Evolutionary conservation across 2,797 vertebrate genomes (phyloP).

Genomic region (Pelochelys cantorii): DNA sequence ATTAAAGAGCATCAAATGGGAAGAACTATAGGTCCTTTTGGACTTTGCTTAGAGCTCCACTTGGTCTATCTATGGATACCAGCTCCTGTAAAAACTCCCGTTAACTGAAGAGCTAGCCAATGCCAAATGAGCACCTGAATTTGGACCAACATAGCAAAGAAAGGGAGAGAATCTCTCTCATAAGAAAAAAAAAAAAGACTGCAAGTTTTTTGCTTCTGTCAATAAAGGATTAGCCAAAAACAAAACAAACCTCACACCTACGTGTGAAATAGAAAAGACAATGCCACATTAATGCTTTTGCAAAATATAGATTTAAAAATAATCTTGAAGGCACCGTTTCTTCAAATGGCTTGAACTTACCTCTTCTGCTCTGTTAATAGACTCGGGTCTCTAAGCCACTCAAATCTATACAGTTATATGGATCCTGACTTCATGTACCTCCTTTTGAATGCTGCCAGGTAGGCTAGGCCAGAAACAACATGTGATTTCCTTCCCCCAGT

Average conservation of each 20-base stretch:
- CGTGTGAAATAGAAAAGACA: constrained; percentile 40
- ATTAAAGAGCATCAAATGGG: constrained; percentile 72
- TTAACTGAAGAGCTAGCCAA: constrained; percentile 23
- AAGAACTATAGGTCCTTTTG: constrained; percentile 68
- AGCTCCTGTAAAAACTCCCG: background rate
- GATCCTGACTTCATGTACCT: constrained; percentile 23
- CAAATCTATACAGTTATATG: constrained; percentile 27
- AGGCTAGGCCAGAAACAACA: constrained; percentile 63
- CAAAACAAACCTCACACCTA: background rate
- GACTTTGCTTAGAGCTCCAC: constrained; percentile 56
- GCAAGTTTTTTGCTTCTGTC: constrained; percentile 19
- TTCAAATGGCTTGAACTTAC: constrained; percentile 46
- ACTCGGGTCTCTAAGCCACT: background rate
- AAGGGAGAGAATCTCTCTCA: constrained; percentile 29
- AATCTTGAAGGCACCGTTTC: constrained; percentile 21
- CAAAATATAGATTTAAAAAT: constrained; percentile 51
- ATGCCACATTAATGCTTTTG: constrained; percentile 26
- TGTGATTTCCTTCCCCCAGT: constrained; percentile 47
- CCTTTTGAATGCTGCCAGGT: constrained; percentile 38
- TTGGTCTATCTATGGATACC: constrained; percentile 72
- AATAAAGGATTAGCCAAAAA: constrained; percentile 44
- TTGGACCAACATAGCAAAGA: constrained; percentile 52
- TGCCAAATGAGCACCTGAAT: constrained; percentile 67
- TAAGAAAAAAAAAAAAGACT: constrained; percentile 27
- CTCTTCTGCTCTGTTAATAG: constrained; percentile 48